Conservation (phyloP, 2,113 vertebrate species). For the Pterocles orientalis region DNA sequence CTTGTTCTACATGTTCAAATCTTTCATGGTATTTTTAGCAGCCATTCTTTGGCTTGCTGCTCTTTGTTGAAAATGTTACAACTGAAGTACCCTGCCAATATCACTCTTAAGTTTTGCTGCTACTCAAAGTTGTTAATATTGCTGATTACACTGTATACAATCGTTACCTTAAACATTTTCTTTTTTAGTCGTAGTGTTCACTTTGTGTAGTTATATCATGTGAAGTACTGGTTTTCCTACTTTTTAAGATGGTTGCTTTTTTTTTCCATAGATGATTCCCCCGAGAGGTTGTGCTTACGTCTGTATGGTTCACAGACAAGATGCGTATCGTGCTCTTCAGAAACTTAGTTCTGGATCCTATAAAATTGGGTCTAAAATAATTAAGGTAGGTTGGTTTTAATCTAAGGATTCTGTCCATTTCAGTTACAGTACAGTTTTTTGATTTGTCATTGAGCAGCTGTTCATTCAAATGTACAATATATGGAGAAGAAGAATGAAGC, state of each 20-base stretch:
- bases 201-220: not conserved
- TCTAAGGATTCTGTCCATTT: not conserved
- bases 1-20: not conserved
- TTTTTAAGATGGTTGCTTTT: not conserved
- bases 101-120: not conserved
- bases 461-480: not conserved
- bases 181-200: not conserved
- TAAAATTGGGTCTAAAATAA: conserved; percentile 98
- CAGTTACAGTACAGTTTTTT: not conserved
- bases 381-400: conserved; percentile 83
- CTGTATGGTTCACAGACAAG: conserved; percentile 98
- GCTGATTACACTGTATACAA: too few species aligned
- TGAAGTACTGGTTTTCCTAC: not conserved
- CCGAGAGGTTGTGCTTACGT: conserved; percentile 98
- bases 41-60: not conserved
- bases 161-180: too few species aligned
- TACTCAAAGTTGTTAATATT: not conserved
- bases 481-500: not conserved
- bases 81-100: not conserved
- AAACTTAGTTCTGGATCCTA: conserved; percentile 96
- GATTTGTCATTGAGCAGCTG: not conserved
- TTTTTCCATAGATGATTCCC: conserved; percentile 90
- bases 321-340: conserved; percentile 92
- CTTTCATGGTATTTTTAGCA: not conserved
- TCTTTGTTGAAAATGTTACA: not conserved